Evolutionary conservation across 1,140 invertebrate genomes (phyloP).

Genomic region (Zaprionus taronus): DNA sequence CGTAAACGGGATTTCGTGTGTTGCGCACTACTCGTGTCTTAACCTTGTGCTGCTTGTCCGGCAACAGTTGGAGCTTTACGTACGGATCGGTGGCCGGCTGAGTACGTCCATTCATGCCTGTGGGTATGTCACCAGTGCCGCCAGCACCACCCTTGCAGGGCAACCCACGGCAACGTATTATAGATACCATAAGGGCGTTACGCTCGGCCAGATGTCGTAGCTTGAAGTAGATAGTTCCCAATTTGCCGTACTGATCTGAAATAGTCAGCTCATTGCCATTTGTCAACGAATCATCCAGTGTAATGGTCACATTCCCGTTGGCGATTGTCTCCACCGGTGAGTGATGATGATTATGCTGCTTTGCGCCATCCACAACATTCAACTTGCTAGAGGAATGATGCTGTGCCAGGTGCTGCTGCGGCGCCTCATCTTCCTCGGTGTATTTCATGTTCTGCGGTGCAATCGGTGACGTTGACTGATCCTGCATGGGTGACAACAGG

Average conservation of each 20-base stretch:
- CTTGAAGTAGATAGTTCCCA: slow-evolving; percentile 95
- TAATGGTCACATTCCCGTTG: slow-evolving; percentile 74
- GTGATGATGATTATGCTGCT: slow-evolving; percentile 74
- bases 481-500: slow-evolving; percentile 84
- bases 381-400: slow-evolving; percentile 54
- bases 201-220: slow-evolving; percentile 94
- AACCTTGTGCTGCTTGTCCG: slow-evolving; percentile 97
- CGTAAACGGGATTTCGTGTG: slow-evolving; percentile 96
- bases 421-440: slow-evolving; percentile 73
- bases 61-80: slow-evolving; percentile 96
- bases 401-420: slow-evolving; percentile 39
- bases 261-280: slow-evolving; percentile 84
- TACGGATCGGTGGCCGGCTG: slow-evolving; percentile 92
- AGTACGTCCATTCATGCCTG: slow-evolving; percentile 83
- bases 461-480: slow-evolving; percentile 76
- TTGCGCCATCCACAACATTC: slow-evolving; percentile 52
- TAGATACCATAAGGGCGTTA: slow-evolving; percentile 95
- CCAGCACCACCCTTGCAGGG: slow-evolving; percentile 89
- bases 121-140: slow-evolving; percentile 78
- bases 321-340: slow-evolving; percentile 74
- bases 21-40: slow-evolving; percentile 97
- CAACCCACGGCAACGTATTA: slow-evolving; percentile 93
- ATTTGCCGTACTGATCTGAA: slow-evolving; percentile 85
- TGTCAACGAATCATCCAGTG: slow-evolving; percentile 78
- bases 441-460: slow-evolving; percentile 75